Evolutionary conservation across 2,888 invertebrate genomes (phyloP), one percentile per base, ranked within the genome.

Genomic region (Acanthococcus lagerstroemiae): DNA sequence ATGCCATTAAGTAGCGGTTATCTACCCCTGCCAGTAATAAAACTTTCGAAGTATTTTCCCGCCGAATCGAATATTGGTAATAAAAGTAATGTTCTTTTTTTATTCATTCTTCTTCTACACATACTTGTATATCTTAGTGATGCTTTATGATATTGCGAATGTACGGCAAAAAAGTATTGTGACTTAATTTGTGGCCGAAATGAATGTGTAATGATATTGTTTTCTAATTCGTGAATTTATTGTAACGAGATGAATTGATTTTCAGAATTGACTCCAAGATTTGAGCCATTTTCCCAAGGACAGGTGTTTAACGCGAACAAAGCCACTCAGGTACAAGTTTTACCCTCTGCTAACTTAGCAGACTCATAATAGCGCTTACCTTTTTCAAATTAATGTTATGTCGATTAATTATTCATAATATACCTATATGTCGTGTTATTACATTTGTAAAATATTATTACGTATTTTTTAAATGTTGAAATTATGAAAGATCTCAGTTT

Each of bases 221-320:
- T 15, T 48, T 77, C 66, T 80, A 80, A 17, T 25, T 6, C 15
- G 17, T 7, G 24, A 17, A 30, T 21, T 22, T 60, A 21, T 17
- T 30, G 15, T n/a, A 15, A 30, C 19, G 12, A 37, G 19, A 6
- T n/a, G 19, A 19, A 4, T 65, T 17, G 15, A 24, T 15, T 45
- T 30, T 21, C 27, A 52, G 44, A 66, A 19, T 37, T 45, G 25
- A 25, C 68, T 73, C 90, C 91, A 0, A 83, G 90, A 68, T 78
- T 92, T 63, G 90, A 92, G 74, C 91, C 92, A 0, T 94, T 94
- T 78, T 86, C 87, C 74, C 84, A 88, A 0, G 93, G 94, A 0
- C 94, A 95, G 77, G 90, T 95, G 21, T 95, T 93, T 78, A 94
- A 95, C 77, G 86, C 86, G 69, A 91, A 91, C 70, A 91, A 92